Conservation (phyloP, 2,797 vertebrate species). For the Gephyroberyx darwinii region DNA sequence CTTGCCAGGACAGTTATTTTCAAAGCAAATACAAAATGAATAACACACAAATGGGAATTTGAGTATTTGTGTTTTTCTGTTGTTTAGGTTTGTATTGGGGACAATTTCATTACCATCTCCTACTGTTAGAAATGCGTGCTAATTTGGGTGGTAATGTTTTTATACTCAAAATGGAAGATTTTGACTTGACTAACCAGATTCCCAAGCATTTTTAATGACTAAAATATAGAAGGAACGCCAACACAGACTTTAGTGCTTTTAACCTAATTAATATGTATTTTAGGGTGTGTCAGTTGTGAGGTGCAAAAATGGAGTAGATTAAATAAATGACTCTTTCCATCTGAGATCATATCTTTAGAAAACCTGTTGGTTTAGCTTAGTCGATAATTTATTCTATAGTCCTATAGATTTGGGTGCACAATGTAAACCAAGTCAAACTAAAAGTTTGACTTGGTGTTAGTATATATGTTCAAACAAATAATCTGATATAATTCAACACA, state of each 20-base stretch:
- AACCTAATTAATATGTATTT: background rate
- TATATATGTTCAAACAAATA: too few species aligned
- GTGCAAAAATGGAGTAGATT: conserved; percentile 41
- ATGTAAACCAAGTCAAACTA: conserved; percentile 59
- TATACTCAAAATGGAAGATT: conserved; percentile 8
- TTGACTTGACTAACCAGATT: background rate
- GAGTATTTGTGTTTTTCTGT: background rate
- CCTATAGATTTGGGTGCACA: conserved; percentile 16
- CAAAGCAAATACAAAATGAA: too few species aligned
- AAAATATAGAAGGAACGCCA: background rate
- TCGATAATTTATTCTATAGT: conserved; percentile 40
- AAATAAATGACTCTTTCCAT: conserved; percentile 40
- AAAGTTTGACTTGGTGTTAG: conserved; percentile 1
- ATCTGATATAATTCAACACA: too few species aligned
- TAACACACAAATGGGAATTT: background rate
- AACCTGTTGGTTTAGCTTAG: conserved; percentile 45
- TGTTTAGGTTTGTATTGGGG: background rate
- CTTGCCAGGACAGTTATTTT: background rate
- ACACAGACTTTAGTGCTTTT: background rate
- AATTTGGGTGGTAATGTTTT: background rate
- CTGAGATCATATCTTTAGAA: conserved; percentile 21
- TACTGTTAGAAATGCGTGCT: background rate
- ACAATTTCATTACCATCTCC: background rate
- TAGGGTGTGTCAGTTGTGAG: background rate
- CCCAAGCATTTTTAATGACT: background rate